Conservation (phyloP, 2,797 vertebrate species). For the Malurus splendens region DNA sequence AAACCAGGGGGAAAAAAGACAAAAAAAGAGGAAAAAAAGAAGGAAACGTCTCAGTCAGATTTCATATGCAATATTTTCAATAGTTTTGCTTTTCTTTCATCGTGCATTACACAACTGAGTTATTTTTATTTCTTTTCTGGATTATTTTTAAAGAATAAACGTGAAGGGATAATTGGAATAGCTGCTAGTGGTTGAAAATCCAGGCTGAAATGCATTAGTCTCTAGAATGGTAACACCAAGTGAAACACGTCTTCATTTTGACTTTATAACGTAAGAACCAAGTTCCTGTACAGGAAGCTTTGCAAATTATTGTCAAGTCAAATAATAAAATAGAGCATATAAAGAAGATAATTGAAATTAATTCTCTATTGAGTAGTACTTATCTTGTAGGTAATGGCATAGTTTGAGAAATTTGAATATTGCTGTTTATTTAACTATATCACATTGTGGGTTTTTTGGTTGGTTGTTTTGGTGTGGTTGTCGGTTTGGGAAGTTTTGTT, state of each 20-base stretch:
- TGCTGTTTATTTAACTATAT: neutral
- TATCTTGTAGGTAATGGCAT: neutral
- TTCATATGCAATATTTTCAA: neutral
- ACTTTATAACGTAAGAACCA: neutral
- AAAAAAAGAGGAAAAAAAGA: neutral
- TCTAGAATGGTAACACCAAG: neutral
- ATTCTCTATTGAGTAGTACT: rapidly evolving
- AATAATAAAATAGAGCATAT: neutral
- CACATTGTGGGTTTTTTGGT: rapidly evolving
- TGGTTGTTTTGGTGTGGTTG: neutral
- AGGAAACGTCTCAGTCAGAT: neutral
- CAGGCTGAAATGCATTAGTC: neutral
- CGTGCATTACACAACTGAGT: neutral
- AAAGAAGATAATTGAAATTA: neutral
- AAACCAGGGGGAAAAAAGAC: rapidly evolving
- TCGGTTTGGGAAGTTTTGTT: neutral
- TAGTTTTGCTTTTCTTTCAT: neutral
- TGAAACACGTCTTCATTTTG: neutral
- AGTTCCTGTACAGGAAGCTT: neutral
- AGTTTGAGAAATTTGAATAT: neutral
- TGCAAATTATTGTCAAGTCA: neutral
- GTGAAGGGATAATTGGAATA: neutral
- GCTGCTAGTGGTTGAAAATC: neutral
- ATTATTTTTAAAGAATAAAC: neutral
- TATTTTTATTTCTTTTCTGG: neutral